These are phyloP conservation scores for Tapirus terrestris DNA, from an alignment of 2,113 vertebrate species.

Conservation along the genomic window DNA sequence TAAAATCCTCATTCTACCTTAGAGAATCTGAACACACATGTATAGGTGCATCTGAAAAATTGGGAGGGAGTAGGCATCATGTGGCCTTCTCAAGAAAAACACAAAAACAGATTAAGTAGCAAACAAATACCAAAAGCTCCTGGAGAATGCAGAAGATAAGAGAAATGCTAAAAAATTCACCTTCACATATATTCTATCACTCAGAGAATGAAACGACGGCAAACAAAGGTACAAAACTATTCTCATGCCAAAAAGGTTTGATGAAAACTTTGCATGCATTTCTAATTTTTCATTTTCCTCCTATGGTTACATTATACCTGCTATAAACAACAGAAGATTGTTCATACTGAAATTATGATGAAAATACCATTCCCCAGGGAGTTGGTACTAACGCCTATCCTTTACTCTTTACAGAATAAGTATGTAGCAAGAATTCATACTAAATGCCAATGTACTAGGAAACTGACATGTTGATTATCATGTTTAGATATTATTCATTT, in stretches of 20 bases:
- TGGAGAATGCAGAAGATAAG: not conserved
- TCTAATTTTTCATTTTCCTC: conserved; percentile 70
- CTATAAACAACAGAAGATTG: conserved; percentile 69
- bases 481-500: conserved; percentile 87
- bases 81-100: not conserved
- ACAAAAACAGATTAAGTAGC: not conserved
- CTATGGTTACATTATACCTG: conserved; percentile 69
- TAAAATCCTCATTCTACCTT: not conserved
- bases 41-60: not conserved
- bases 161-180: not conserved
- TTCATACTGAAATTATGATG: conserved; percentile 67
- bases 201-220: conserved; percentile 16
- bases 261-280: conserved; percentile 64
- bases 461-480: conserved; percentile 87
- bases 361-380: conserved; percentile 70
- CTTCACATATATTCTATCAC: conserved; percentile 25
- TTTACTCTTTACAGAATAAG: conserved; percentile 79
- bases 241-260: conserved; percentile 56
- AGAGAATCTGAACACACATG: not conserved
- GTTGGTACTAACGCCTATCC: conserved; percentile 69
- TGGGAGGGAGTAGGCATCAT: not conserved
- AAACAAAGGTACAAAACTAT: conserved; percentile 7
- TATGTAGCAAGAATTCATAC: conserved; percentile 78
- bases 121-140: not conserved
- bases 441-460: conserved; percentile 84